A percentile compares a stretch with the other conserved stretches of the same genome.
phyloP scores from a whole-genome alignment of 37 sponge, comb jelly and placozoan species.

The Chondrilla cf. caribensis region DNA sequence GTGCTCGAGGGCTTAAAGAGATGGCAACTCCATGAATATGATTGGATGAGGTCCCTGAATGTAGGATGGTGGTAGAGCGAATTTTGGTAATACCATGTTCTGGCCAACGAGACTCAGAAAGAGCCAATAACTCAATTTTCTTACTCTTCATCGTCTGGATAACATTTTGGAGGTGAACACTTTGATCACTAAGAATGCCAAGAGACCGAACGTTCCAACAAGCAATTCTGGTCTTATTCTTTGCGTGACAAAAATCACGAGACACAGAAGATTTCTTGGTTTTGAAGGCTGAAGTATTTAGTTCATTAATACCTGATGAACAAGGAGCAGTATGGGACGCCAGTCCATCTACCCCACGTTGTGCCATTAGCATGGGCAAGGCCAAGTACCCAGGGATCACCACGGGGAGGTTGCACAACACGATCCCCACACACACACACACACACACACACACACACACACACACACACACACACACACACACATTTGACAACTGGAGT shows the following conservation, averaged over 20 bases:
- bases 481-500: too few species aligned
- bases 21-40: not conserved
- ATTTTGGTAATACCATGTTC: not conserved
- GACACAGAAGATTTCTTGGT: conserved; percentile 7
- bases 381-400: not conserved
- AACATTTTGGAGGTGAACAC: not conserved
- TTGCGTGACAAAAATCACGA: conserved; percentile 2
- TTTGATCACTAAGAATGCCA: not conserved
- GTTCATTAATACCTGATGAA: not conserved
- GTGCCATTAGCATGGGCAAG: not conserved
- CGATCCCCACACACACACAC: conserved; percentile 9
- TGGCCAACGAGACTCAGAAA: not conserved
- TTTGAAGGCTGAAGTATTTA: not conserved
- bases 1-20: not conserved
- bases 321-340: not conserved
- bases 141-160: not conserved
- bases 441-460: too few species aligned
- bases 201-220: not conserved
- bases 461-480: too few species aligned
- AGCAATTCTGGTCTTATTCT: not conserved
- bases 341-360: not conserved
- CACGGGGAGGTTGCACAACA: conserved; percentile 14
- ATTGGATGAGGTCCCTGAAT: not conserved
- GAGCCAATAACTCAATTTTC: not conserved
- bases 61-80: not conserved